phyloP scores from a whole-genome alignment of 1,140 invertebrate species.

The Paraescarpia echinospica region DNA sequence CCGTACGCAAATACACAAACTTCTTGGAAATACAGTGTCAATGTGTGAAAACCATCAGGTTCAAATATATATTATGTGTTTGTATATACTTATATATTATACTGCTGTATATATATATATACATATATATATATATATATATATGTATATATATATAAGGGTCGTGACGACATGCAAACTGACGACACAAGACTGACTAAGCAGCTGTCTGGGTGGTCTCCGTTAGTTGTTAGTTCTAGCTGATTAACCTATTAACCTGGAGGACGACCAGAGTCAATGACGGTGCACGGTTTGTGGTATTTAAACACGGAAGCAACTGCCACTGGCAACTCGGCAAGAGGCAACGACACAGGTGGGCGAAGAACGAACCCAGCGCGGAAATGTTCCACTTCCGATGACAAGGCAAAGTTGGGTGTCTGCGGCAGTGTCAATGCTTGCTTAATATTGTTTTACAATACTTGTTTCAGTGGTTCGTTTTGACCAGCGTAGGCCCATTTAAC shows the following conservation, averaged over 20 bases:
- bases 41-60: background rate
- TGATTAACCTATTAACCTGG: background rate
- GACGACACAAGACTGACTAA: background rate
- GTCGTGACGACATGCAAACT: too few relatives aligned
- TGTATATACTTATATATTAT: background rate
- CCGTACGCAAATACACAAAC: background rate
- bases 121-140: conserved; percentile 3
- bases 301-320: background rate
- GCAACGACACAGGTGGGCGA: background rate
- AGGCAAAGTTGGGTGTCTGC: background rate
- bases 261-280: background rate
- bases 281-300: background rate
- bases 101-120: background rate
- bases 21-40: background rate
- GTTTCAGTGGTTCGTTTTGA: background rate
- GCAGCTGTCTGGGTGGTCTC: background rate
- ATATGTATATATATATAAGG: background rate
- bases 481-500: background rate
- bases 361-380: background rate
- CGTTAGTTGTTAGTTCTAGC: background rate
- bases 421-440: background rate
- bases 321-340: background rate
- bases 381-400: background rate
- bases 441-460: background rate
- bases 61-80: background rate